A percentile compares a stretch with the other conserved stretches of the same genome.
These are phyloP conservation scores for Drosophila pseudotakahashii DNA, from an alignment of 2,888 invertebrate species.

Conservation along the genomic window DNA sequence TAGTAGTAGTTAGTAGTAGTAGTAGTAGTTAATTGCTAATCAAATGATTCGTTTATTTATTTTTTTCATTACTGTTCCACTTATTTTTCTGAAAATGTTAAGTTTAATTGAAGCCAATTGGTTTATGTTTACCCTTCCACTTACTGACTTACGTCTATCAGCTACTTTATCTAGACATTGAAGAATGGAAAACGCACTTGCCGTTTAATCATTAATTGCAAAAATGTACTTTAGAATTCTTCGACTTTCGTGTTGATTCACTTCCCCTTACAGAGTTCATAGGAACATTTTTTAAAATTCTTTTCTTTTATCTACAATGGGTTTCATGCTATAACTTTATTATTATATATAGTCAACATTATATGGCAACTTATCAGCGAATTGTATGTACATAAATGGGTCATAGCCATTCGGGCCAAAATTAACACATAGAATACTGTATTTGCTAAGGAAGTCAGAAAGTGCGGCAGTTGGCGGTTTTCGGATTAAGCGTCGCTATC, in stretches of 20 bases:
- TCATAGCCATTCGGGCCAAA: slow-evolving; percentile 27
- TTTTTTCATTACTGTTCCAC: no score
- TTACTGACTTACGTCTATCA: slow-evolving; percentile 14
- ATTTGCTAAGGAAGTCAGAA: slow-evolving; percentile 64
- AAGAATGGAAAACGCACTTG: slow-evolving; percentile 3
- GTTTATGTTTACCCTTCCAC: not conserved
- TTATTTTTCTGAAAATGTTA: no score
- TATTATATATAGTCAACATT: slow-evolving; percentile 29
- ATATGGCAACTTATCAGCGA: slow-evolving; percentile 42
- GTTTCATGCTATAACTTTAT: slow-evolving; percentile 24
- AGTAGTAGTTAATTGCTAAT: not conserved
- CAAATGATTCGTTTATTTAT: not conserved
- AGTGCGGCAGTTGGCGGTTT: slow-evolving; percentile 27
- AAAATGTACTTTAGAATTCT: slow-evolving; percentile 1
- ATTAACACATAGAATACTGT: slow-evolving; percentile 69
- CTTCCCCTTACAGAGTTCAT: not conserved
- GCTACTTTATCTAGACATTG: slow-evolving; percentile 20
- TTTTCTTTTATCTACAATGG: slow-evolving; percentile 18
- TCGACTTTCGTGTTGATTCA: slow-evolving; percentile 6
- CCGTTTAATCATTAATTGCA: slow-evolving; percentile 7
- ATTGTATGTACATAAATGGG: slow-evolving; percentile 24
- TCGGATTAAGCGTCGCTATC: slow-evolving; percentile 55
- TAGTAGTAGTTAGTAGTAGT: no score
- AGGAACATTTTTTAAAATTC: not conserved
- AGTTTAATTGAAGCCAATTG: no score